Evolutionary conservation across 2,113 vertebrate genomes (phyloP).

Genomic region (Ciconia maguari): DNA sequence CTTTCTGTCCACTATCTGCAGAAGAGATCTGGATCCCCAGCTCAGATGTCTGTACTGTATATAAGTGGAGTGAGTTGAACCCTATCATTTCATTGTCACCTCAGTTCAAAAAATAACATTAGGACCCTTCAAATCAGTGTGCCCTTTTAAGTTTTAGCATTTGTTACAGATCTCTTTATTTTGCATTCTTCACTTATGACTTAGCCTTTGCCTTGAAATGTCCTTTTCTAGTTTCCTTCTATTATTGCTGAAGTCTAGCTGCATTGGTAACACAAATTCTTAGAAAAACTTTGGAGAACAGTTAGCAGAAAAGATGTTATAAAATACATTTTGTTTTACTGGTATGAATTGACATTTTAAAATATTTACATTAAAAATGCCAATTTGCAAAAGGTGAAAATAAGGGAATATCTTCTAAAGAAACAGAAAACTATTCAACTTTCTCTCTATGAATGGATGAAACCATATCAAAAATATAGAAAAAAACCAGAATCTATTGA

Average conservation of each 20-base stretch:
- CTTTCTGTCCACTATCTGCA: background rate
- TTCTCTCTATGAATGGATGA: background rate
- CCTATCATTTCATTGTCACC: background rate
- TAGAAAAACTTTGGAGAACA: background rate
- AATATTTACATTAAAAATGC: background rate
- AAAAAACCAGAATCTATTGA: background rate
- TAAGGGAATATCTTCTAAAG: background rate
- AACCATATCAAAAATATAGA: background rate
- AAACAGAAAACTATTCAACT: background rate
- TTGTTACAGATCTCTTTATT: background rate
- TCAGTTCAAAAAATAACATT: background rate
- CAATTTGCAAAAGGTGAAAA: background rate
- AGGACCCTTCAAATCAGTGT: background rate
- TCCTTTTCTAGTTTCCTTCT: background rate
- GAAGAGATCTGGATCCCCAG: background rate
- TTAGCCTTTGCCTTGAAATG: background rate
- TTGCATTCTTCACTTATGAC: background rate
- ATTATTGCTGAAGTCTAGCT: background rate
- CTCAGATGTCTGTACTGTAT: background rate
- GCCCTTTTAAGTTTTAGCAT: background rate
- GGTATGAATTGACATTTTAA: background rate
- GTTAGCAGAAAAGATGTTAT: background rate
- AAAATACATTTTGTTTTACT: background rate
- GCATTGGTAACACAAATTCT: background rate
- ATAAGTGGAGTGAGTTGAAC: background rate